phyloP scores from a whole-genome alignment of 2,888 invertebrate genomes.

The Drosophila sordidula region DNA sequence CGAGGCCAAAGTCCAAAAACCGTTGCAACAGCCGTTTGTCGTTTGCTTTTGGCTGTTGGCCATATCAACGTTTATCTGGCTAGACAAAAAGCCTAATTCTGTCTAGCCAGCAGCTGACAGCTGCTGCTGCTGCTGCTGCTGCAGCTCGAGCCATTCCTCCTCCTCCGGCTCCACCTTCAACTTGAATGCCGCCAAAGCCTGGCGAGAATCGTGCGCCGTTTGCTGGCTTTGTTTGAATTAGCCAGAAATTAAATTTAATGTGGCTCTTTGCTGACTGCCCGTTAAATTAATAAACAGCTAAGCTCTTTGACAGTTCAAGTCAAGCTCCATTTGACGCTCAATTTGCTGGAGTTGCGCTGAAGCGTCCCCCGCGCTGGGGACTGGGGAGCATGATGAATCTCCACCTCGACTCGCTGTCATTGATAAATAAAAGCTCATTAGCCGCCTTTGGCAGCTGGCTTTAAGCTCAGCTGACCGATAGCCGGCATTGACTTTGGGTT shows the following conservation, averaged over 20 bases:
- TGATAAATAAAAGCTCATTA: slow-evolving; percentile 80
- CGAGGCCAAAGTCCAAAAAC: slow-evolving; percentile 72
- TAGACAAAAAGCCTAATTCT: slow-evolving; percentile 75
- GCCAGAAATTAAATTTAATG: slow-evolving; percentile 73
- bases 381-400: neutral
- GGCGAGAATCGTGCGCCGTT: slow-evolving; percentile 19
- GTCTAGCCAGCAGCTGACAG: slow-evolving; percentile 74
- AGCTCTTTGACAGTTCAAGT: slow-evolving; percentile 60
- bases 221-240: slow-evolving; percentile 53
- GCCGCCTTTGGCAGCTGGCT: slow-evolving; percentile 45
- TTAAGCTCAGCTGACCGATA: slow-evolving; percentile 57
- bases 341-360: slow-evolving; percentile 53
- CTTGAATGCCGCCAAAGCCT: neutral
- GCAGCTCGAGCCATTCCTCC: slow-evolving; percentile 13
- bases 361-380: slow-evolving; percentile 1
- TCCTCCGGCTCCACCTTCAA: neutral
- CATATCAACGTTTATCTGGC: slow-evolving; percentile 65
- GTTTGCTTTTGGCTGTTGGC: slow-evolving; percentile 16
- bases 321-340: slow-evolving; percentile 68
- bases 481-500: slow-evolving; percentile 67
- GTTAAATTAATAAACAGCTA: slow-evolving; percentile 74
- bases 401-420: slow-evolving; percentile 56
- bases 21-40: slow-evolving; percentile 65
- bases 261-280: slow-evolving; percentile 26
- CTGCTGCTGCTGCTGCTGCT: slow-evolving; percentile 40